phyloP scores from a whole-genome alignment of 2,888 invertebrate species.

The Alcis repandata region DNA sequence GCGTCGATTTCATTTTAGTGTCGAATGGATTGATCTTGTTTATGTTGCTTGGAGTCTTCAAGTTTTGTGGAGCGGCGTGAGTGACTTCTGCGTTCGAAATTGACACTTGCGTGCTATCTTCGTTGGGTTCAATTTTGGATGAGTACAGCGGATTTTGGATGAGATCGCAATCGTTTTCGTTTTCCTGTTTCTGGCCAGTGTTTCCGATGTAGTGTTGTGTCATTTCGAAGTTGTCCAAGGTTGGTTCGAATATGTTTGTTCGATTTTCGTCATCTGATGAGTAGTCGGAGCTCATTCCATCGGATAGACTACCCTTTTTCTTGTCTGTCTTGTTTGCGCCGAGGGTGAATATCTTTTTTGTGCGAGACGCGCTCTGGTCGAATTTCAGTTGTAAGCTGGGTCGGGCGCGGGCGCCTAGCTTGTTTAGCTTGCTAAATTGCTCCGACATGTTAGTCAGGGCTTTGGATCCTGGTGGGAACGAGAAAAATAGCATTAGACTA shows the following conservation, averaged over 20 bases:
- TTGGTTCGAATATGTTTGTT: constrained; percentile 81
- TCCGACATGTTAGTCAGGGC: constrained; percentile 95
- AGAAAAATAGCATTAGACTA: too few species aligned
- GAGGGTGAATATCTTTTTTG: constrained; percentile 84
- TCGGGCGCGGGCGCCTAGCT: constrained; percentile 87
- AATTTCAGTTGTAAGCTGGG: constrained; percentile 82
- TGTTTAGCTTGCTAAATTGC: constrained; percentile 94
- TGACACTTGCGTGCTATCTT: constrained; percentile 46
- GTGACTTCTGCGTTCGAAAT: not conserved
- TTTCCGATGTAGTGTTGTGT: constrained; percentile 81
- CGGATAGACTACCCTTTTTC: constrained; percentile 89
- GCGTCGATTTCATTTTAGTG: constrained; percentile 70
- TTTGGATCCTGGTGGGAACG: constrained; percentile 89
- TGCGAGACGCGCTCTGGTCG: constrained; percentile 74
- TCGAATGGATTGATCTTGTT: constrained; percentile 78
- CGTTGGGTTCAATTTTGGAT: constrained; percentile 79
- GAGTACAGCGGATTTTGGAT: constrained; percentile 81
- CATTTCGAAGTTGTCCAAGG: constrained; percentile 82
- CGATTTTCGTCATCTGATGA: constrained; percentile 85
- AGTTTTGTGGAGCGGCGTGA: constrained; percentile 57
- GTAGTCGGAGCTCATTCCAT: constrained; percentile 87
- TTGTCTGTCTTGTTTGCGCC: constrained; percentile 77
- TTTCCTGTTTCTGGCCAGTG: constrained; percentile 58
- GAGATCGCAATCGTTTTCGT: constrained; percentile 76
- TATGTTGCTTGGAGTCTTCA: constrained; percentile 72